Evolutionary conservation across 2,797 vertebrate species (phyloP).

Genomic region (Notoglanidium macrostoma): DNA sequence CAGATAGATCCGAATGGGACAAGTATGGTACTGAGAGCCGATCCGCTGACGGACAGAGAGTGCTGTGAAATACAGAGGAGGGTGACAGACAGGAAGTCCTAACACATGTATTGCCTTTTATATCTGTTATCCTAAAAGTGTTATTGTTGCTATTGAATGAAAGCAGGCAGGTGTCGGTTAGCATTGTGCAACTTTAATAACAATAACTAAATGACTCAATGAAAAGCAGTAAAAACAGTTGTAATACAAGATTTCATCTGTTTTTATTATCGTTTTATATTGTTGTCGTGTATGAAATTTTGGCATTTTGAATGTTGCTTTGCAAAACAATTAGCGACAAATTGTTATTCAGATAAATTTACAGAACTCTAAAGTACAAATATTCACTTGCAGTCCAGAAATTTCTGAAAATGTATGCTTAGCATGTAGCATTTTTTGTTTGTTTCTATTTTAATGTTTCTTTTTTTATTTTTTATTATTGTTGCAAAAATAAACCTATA

Average conservation of each 20-base stretch:
- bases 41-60: conserved; percentile 73
- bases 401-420: background rate
- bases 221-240: background rate
- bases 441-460: background rate
- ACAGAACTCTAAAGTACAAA: background rate
- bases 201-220: background rate
- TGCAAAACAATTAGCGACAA: background rate
- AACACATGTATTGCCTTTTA: background rate
- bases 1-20: conserved; percentile 73
- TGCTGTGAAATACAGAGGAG: conserved; percentile 65
- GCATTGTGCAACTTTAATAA: background rate
- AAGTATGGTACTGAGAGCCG: conserved; percentile 77
- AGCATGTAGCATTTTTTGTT: background rate
- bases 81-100: conserved; percentile 54
- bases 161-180: background rate
- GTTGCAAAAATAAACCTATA: conserved; percentile 14
- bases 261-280: background rate
- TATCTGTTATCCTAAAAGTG: background rate
- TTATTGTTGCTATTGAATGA: background rate
- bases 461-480: background rate
- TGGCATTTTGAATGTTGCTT: background rate
- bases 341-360: background rate
- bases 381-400: background rate
- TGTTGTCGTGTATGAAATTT: background rate
- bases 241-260: background rate